Conservation (phyloP, 2,797 vertebrate species). For the Phylloscopus collybita region DNA sequence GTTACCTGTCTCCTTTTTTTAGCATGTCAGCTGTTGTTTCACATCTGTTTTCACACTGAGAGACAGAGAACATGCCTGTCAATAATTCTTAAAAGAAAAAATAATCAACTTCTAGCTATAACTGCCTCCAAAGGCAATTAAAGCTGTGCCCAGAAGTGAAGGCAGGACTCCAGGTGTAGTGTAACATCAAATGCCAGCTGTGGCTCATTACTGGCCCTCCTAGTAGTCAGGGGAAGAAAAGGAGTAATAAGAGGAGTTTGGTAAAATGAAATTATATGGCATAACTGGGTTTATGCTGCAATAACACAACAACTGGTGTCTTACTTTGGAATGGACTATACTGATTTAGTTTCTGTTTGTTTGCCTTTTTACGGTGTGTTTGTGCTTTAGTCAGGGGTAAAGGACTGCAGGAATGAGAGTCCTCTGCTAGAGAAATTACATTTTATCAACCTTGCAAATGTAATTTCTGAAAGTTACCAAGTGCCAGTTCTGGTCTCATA, state of each 20-base stretch:
- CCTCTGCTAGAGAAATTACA: background rate
- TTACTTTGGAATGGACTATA: background rate
- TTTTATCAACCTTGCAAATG: constrained; percentile 1
- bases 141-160: constrained; percentile 32
- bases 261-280: constrained; percentile 47
- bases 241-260: constrained; percentile 53
- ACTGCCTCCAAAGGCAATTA: constrained; percentile 30
- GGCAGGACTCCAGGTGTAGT: constrained; percentile 36
- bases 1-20: background rate
- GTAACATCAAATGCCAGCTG: constrained; percentile 69
- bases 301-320: background rate
- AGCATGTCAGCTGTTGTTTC: background rate
- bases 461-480: background rate
- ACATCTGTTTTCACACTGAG: background rate
- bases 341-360: constrained; percentile 34
- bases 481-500: background rate
- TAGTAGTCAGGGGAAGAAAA: constrained; percentile 56
- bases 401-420: background rate
- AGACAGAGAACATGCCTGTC: background rate
- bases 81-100: background rate
- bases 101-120: background rate
- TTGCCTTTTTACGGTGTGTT: constrained; percentile 8
- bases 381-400: background rate
- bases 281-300: constrained; percentile 61
- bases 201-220: constrained; percentile 64